Conservation (phyloP, 2,888 invertebrate species). For the Caenorhabditis uteleia region DNA sequence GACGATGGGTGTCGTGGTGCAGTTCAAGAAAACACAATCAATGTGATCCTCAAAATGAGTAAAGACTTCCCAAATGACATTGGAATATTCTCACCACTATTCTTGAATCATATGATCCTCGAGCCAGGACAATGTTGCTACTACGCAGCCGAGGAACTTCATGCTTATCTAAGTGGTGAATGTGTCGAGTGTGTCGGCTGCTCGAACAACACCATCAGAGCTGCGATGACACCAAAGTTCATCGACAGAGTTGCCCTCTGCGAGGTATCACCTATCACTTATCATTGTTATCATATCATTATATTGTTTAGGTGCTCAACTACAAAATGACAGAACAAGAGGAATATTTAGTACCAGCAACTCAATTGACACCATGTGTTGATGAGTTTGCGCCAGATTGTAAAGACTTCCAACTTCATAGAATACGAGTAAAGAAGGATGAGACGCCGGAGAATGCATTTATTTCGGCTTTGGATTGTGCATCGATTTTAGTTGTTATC, state of each 20-base stretch:
- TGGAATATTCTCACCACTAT: constrained; percentile 80
- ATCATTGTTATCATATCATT: no score
- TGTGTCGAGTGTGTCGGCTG: constrained; percentile 98
- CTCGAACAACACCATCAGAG: constrained; percentile 96
- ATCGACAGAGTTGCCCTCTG: constrained; percentile 87
- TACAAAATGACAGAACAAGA: constrained; percentile 74
- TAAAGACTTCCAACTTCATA: constrained; percentile 64
- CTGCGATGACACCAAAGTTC: constrained; percentile 91
- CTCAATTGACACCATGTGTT: constrained; percentile 43
- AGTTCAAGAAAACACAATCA: constrained; percentile 56
- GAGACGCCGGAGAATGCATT: constrained; percentile 12
- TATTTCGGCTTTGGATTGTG: constrained; percentile 62
- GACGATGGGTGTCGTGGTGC: constrained; percentile 55
- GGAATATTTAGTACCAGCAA: constrained; percentile 58
- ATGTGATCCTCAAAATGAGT: constrained; percentile 58
- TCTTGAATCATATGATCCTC: constrained; percentile 84
- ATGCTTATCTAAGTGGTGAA: constrained; percentile 94
- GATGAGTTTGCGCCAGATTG: constrained; percentile 66
- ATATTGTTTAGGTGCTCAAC: constrained; percentile 77
- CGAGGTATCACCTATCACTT: constrained; percentile 57
- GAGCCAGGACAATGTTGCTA: constrained; percentile 89
- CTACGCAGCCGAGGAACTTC: constrained; percentile 88
- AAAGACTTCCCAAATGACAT: constrained; percentile 54
- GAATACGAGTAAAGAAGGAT: constrained; percentile 45
- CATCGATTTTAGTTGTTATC: constrained; percentile 63